These are phyloP conservation scores for Palythoa caribaeorum DNA, from an alignment of 92 coral and sea anemone genomes.

Conservation along the genomic window DNA sequence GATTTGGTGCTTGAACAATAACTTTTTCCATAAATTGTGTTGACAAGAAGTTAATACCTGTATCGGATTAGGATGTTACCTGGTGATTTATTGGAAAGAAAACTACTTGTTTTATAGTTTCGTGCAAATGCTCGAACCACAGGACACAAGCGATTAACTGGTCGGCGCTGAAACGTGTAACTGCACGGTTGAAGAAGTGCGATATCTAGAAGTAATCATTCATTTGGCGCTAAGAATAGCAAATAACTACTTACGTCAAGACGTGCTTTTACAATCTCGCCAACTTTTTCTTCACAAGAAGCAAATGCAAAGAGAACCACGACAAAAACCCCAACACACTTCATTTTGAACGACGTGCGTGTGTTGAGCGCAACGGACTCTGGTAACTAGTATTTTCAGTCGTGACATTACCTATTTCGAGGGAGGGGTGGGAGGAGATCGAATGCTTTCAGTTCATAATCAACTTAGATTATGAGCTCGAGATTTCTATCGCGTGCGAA, in stretches of 20 bases:
- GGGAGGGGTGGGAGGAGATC: no score
- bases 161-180: neutral
- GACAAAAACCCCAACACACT: neutral
- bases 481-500: no score
- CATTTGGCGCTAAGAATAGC: neutral
- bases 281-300: slow-evolving; percentile 38
- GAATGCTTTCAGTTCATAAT: no score
- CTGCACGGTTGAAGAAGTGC: neutral
- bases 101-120: no score
- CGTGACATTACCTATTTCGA: neutral
- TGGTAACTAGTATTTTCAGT: neutral
- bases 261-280: slow-evolving; percentile 41
- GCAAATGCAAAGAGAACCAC: neutral
- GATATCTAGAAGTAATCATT: no score
- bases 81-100: no score
- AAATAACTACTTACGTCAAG: slow-evolving; percentile 25
- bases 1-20: no score
- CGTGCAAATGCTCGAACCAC: no score
- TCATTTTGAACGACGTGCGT: neutral
- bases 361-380: neutral
- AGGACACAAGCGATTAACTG: neutral
- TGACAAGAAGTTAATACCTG: no score
- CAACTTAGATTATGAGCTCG: no score
- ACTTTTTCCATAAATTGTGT: no score
- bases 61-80: no score